A percentile compares a stretch with the other conserved stretches of the same genome.
These are phyloP conservation scores for Mesoclemmys tuberculata DNA, from an alignment of 2,113 vertebrate genomes.

Conservation along the genomic window DNA sequence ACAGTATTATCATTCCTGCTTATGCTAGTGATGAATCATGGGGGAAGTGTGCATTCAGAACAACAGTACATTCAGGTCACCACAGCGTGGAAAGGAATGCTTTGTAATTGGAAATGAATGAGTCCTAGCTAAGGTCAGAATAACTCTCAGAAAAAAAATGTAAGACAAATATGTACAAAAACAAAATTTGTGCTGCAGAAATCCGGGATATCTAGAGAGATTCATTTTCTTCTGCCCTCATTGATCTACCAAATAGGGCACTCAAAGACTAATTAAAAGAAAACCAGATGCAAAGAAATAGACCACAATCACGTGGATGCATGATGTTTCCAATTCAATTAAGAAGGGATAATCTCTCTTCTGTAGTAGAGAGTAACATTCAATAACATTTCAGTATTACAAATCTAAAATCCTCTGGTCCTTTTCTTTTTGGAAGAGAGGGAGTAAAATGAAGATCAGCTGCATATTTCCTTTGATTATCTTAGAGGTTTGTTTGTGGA, in stretches of 20 bases:
- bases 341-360: neutral
- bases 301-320: neutral
- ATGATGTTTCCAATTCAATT: neutral
- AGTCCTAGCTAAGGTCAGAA: neutral
- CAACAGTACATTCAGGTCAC: neutral
- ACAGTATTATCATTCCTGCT: neutral
- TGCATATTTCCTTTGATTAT: neutral
- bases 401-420: neutral
- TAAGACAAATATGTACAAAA: neutral
- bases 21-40: neutral
- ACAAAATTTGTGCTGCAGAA: neutral
- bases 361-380: neutral
- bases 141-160: neutral
- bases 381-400: neutral
- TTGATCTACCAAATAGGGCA: neutral
- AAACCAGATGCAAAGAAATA: neutral
- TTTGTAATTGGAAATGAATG: fast-evolving
- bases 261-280: neutral
- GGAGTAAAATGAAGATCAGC: neutral
- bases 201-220: neutral
- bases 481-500: neutral
- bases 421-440: neutral
- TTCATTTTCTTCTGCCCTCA: neutral
- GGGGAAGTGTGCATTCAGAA: neutral
- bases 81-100: neutral